Base-by-base conservation (phyloP, 2,113 vertebrate species). In the Silurus meridionalis region DNA sequence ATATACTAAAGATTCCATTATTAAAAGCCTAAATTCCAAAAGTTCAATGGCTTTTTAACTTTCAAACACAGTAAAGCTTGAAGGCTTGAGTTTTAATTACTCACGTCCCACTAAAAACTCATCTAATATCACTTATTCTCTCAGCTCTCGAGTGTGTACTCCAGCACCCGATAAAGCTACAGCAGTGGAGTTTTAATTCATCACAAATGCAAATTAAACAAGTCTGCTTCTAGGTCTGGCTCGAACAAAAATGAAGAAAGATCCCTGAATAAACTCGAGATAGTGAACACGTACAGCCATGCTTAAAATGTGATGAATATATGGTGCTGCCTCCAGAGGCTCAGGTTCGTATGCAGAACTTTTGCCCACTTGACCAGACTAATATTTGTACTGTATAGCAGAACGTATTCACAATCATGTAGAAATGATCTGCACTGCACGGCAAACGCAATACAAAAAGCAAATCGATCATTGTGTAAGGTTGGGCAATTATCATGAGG, bases 21-120 rank as follows among this genome's bases (percentile, higher is more conserved):
- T 55, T 14, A 14, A n/a, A 53, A 77, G 0, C 13, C 55, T 8
- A n/a, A 57, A 28, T 46, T 71, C 23, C 13, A 21, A 37, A 55
- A 14, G 17, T 71, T 71, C 52, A 83, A 46, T 21, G 61, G 28
- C 80, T 58, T 52, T 28, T 37, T 57, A 37, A 11, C 5, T 25
- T 57, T 71, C 10, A 25, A 67, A 53, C 61, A 28, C 6, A 55
- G 63, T 25, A n/a, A 50, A 48, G 37, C 9, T 37, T 46, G 37
- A 23, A 57, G 0, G 2, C 15, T 8, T 11, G 14, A 83, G 37
- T 28, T 57, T 83, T 57, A 69, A 83, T 71, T 19, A 28, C 17
- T n/a, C 15, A 25, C 23, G 46, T 82, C 8, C 21, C n/a, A 28
- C 48, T 83, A 46, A 57, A 83, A 83, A 83, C 82, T 58, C 21